Percentiles rank a stretch among this genome's conserved stretches.
Conservation (phyloP, 2,888 invertebrate genomes). For the Protophormia terraenovae region DNA sequence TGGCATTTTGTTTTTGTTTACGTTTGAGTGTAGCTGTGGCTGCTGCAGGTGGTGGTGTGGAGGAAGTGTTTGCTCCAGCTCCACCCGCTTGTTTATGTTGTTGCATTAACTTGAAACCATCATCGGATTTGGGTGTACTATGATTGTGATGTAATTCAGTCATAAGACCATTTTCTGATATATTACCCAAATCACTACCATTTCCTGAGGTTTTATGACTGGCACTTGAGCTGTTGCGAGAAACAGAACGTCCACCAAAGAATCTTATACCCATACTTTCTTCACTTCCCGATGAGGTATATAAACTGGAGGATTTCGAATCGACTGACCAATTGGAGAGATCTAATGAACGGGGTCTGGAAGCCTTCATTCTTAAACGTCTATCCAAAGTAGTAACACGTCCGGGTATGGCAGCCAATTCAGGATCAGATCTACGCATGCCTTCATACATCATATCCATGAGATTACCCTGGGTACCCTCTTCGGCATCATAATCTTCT, state of each 20-base stretch:
- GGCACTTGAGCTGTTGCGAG: slow-evolving; percentile 89
- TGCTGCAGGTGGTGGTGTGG: slow-evolving; percentile 71
- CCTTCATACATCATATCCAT: slow-evolving; percentile 86
- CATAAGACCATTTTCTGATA: slow-evolving; percentile 82
- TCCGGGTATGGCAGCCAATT: slow-evolving; percentile 90
- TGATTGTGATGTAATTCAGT: slow-evolving; percentile 77
- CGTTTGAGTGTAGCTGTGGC: slow-evolving; percentile 79
- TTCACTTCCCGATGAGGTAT: slow-evolving; percentile 93
- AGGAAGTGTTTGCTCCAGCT: slow-evolving; percentile 29
- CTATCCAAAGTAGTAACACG: slow-evolving; percentile 92
- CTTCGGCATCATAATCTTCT: slow-evolving; percentile 87
- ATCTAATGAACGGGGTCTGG: slow-evolving; percentile 90
- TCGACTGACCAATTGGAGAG: slow-evolving; percentile 94
- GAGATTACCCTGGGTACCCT: slow-evolving; percentile 85
- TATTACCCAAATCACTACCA: slow-evolving; percentile 81
- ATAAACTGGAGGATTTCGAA: slow-evolving; percentile 90
- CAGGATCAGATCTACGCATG: slow-evolving; percentile 90
- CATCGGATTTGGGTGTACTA: slow-evolving; percentile 76
- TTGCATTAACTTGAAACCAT: slow-evolving; percentile 73
- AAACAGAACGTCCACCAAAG: slow-evolving; percentile 85
- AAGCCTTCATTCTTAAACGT: slow-evolving; percentile 90
- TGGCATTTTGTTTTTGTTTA: slow-evolving; percentile 77
- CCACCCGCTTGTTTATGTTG: slow-evolving; percentile 34
- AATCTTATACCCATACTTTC: slow-evolving; percentile 88
- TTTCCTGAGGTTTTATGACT: slow-evolving; percentile 84